Evolutionary conservation across 2,888 invertebrate genomes (phyloP).

Genomic region (Sinelater perroti): DNA sequence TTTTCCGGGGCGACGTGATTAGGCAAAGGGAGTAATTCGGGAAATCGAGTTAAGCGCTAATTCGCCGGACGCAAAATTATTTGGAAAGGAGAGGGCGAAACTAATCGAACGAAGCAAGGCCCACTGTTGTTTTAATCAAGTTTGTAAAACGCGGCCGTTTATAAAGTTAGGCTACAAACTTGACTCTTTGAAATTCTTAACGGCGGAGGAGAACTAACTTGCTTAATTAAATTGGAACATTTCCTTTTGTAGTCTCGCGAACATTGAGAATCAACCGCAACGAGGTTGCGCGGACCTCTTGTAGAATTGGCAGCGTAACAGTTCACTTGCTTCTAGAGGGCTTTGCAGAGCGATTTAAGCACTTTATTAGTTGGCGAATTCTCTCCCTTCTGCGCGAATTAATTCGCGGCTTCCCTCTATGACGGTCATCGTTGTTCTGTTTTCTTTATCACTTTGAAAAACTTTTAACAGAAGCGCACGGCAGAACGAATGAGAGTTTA

Average conservation of each 20-base stretch:
- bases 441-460: no score
- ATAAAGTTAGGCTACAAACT: conserved; percentile 29
- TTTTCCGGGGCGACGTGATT: conserved; percentile 1
- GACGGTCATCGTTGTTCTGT: no score
- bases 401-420: not conserved
- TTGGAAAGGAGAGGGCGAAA: conserved; percentile 7
- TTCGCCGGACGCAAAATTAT: conserved; percentile 17
- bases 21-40: conserved; percentile 3
- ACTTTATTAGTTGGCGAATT: conserved; percentile 20
- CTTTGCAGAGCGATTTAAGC: conserved; percentile 15
- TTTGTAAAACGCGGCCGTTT: conserved; percentile 29
- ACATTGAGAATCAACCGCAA: conserved; percentile 28
- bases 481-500: no score
- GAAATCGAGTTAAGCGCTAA: conserved; percentile 19
- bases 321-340: conserved; percentile 8
- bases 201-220: conserved; percentile 25
- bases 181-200: conserved; percentile 31
- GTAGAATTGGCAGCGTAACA: conserved; percentile 21
- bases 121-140: conserved; percentile 33
- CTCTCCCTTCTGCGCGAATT: not conserved
- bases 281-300: conserved; percentile 16
- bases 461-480: no score
- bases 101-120: conserved; percentile 24
- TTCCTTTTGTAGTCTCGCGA: conserved; percentile 28
- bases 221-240: conserved; percentile 36